Evolutionary conservation across 2,888 invertebrate species (phyloP).

Genomic region (Seladonia tumulorum): DNA sequence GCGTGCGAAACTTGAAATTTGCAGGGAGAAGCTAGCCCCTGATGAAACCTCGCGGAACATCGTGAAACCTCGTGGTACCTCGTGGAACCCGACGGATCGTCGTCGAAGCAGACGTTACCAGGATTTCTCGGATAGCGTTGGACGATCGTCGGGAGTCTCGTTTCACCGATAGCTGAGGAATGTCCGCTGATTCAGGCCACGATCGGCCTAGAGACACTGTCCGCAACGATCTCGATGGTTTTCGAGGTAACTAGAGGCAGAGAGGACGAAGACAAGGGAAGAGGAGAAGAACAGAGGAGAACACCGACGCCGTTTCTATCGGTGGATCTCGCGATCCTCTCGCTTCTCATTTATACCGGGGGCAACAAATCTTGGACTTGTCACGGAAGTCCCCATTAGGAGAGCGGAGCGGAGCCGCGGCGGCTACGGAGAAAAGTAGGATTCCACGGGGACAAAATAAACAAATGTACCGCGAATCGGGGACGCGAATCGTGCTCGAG

Average conservation of each 20-base stretch:
- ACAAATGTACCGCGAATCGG: constrained; percentile 28
- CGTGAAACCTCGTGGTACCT: neutral
- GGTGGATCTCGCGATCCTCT: constrained; percentile 61
- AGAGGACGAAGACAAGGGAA: neutral
- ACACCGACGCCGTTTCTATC: constrained; percentile 61
- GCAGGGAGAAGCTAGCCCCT: neutral
- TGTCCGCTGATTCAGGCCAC: constrained; percentile 59
- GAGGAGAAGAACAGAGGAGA: neutral
- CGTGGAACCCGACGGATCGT: constrained; percentile 8
- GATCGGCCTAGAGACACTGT: constrained; percentile 41
- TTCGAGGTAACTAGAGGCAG: constrained; percentile 32
- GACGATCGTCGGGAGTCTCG: constrained; percentile 54
- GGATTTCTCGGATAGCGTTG: constrained; percentile 31
- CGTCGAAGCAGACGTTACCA: constrained; percentile 43
- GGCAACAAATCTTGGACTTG: constrained; percentile 64
- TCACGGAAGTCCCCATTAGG: constrained; percentile 67
- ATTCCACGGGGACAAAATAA: constrained; percentile 35
- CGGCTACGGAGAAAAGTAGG: constrained; percentile 34
- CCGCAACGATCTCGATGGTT: constrained; percentile 47
- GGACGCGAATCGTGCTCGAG: constrained; percentile 8
- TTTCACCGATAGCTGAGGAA: constrained; percentile 43
- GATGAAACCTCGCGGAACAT: neutral
- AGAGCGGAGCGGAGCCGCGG: constrained; percentile 5
- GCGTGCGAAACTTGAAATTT: neutral
- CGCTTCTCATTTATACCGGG: constrained; percentile 62